Conservation (phyloP, 2,888 invertebrate genomes). For the Nephrotoma appendiculata region DNA sequence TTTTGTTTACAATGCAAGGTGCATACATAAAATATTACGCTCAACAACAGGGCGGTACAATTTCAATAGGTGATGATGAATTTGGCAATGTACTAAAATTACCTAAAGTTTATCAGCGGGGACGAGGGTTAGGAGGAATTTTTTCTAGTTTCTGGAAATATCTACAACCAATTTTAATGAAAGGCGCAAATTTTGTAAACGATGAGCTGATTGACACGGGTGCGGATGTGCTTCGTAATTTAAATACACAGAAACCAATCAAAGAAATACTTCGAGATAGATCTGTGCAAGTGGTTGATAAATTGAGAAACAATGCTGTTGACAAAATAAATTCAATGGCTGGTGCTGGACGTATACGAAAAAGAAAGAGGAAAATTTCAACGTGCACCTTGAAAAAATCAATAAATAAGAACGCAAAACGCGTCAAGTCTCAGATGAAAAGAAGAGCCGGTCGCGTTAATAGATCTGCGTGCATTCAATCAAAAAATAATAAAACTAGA, state of each 20-base stretch:
- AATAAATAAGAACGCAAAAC: background rate
- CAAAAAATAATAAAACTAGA: background rate
- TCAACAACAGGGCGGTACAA: too few relatives aligned
- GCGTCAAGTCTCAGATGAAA: background rate
- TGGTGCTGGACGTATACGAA: too few relatives aligned
- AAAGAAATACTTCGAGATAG: too few relatives aligned
- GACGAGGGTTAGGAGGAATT: background rate
- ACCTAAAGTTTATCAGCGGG: background rate
- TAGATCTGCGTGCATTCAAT: background rate
- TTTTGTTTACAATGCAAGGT: too few relatives aligned
- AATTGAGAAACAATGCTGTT: background rate
- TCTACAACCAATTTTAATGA: background rate
- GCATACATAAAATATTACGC: too few relatives aligned
- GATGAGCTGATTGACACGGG: background rate
- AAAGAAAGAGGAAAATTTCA: too few relatives aligned
- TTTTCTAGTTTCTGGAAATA: background rate
- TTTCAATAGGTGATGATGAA: background rate
- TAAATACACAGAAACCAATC: background rate
- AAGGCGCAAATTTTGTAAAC: background rate
- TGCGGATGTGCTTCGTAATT: background rate
- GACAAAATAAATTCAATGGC: too few relatives aligned
- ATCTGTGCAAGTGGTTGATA: background rate
- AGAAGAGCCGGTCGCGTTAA: too few relatives aligned
- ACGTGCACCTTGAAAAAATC: background rate
- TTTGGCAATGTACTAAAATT: background rate